Base-by-base conservation (phyloP, 1,140 invertebrate genomes). In the Dendroctonus valens region DNA sequence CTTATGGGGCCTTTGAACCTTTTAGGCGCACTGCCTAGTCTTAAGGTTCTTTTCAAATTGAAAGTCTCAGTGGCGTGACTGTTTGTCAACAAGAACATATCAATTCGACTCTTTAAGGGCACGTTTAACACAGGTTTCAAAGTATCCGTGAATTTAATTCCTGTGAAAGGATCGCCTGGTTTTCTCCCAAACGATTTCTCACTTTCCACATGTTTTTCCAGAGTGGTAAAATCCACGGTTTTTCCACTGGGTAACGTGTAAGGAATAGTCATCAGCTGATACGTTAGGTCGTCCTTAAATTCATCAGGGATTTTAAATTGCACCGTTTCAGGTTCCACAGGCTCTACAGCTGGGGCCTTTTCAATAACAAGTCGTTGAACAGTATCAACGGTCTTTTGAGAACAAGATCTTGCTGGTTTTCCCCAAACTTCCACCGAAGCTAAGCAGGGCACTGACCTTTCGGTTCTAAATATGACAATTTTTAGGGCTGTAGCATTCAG, bases 151-250 rank as follows among this genome's bases (percentile, higher is more conserved):
- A 91, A 91, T 57, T 82, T 74, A 38, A 89, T 76, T 9, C 88
- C 90, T 11, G 91, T 93, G 72, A 93, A 94, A 15, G 91, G 92
- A 81, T 94, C 91, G 62, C 84, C 86, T 3, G 88, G 82, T 63
- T 80, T 72, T 72, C 91, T 82, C 9, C 90, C 90, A 84, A 87
- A 91, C 14, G 79, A 79, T 38, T 84, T 83, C 79, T 93, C 90
- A 72, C 78, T 83, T 70, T 83, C 76, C 42, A 82, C 81, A 74
- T 87, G 86, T 73, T 85, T 89, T 68, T 92, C 89, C 49, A 94
- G 79, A 37, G 91, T 93, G 6, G 78, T 83, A 68, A 87, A 83
- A 79, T 94, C 92, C 49, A 94, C 83, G 48, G 87, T 85, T 73
- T 92, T 87, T 5, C 91, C 91, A 73, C 86, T 86, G 7, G 92